Percentiles rank a stretch among this genome's conserved stretches.
These are phyloP conservation scores for Megaceryle alcyon DNA, from an alignment of 2,797 vertebrate genomes.

Conservation along the genomic window DNA sequence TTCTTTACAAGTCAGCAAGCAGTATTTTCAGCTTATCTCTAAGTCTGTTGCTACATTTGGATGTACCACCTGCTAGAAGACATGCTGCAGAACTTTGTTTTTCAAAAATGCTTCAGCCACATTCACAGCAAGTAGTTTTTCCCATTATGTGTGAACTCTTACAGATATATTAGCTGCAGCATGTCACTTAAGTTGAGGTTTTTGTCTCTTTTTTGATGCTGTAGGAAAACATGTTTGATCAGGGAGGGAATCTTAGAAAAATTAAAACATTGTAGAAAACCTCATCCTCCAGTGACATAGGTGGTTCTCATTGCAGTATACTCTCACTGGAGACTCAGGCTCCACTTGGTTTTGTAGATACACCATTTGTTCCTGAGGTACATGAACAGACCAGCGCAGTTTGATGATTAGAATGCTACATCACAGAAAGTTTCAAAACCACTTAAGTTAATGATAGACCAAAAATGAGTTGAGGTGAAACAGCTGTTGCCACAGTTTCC, in stretches of 20 bases:
- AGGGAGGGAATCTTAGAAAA: too few relatives aligned
- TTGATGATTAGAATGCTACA: not conserved
- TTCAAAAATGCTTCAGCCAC: not conserved
- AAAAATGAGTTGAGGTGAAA: not conserved
- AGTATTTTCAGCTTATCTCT: slow-evolving; percentile 19
- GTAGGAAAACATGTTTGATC: not conserved
- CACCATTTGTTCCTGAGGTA: not conserved
- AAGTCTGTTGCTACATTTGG: not conserved
- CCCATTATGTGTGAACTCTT: not conserved
- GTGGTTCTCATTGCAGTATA: not conserved
- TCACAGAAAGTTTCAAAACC: not conserved
- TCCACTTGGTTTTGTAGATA: not conserved
- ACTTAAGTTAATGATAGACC: not conserved
- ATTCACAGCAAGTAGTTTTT: not conserved
- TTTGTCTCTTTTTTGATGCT: not conserved
- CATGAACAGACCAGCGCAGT: not conserved
- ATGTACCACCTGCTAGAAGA: not conserved
- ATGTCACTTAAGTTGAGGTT: not conserved
- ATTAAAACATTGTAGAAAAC: not conserved
- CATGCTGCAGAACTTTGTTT: not conserved
- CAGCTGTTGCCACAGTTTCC: not conserved
- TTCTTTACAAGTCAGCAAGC: slow-evolving; percentile 36
- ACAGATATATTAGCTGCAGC: not conserved
- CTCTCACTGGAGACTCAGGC: not conserved
- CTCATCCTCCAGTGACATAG: not conserved